Percentiles rank a stretch among this genome's conserved stretches.
Evolutionary conservation across 2,113 vertebrate species (phyloP).

Genomic region (Sebastes schlegelii): DNA sequence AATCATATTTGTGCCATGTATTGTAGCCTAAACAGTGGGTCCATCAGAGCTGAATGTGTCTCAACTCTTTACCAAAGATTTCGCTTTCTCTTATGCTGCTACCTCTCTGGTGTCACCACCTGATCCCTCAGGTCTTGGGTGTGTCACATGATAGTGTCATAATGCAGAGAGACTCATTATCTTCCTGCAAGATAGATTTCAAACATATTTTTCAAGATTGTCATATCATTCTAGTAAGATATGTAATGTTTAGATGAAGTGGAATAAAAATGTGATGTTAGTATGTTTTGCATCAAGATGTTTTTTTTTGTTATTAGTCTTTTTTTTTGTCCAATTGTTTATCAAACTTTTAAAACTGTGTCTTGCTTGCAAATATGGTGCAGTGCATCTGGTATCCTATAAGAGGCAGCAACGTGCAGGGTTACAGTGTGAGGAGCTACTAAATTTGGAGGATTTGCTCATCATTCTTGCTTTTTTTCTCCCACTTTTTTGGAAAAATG

Average conservation of each 20-base stretch:
- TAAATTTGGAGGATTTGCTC: neutral
- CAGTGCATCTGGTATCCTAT: neutral
- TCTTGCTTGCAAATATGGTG: neutral
- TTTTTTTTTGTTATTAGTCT: neutral
- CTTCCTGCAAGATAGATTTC: neutral
- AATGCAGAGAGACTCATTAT: neutral
- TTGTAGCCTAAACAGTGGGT: neutral
- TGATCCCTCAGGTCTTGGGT: neutral
- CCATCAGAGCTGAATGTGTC: neutral
- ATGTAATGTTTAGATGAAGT: neutral
- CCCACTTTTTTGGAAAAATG: too few relatives aligned
- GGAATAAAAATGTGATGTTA: neutral
- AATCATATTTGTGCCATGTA: neutral
- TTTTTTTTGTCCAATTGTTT: neutral
- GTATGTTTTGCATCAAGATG: neutral
- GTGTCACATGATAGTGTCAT: neutral
- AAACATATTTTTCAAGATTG: neutral
- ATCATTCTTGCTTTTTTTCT: neutral
- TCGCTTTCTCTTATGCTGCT: neutral
- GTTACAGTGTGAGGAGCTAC: neutral
- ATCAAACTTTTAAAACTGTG: neutral
- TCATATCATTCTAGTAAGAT: neutral
- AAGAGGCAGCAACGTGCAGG: neutral
- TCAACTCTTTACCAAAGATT: neutral
- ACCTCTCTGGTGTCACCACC: neutral